Base-by-base conservation (phyloP, 1,140 invertebrate species). In the Battus philenor region DNA sequence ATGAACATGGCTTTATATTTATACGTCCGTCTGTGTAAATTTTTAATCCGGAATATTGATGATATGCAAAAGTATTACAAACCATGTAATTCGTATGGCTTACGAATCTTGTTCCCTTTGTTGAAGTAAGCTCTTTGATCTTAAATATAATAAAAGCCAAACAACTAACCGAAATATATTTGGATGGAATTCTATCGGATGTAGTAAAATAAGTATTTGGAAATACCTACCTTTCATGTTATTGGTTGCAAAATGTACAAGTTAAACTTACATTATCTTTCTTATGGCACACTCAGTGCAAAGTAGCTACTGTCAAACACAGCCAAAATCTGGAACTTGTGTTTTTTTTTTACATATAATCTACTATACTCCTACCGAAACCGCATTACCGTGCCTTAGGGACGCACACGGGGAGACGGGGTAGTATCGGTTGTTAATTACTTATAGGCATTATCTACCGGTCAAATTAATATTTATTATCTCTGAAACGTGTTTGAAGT, bases 1-100 rank as follows among this genome's bases (percentile, higher is more conserved):
- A 50, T 44, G 58, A 64, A 74, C 74, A 67, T 56, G 50, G 57
- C 36, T 30, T 16, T 15, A 34, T 43, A 31, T 20, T 17, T 26
- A 41, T 30, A 41, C 22, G 4, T n/a, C 20, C 22, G 24, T 10
- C n/a, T 17, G 33, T 22, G 20, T 36, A 15, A 36, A 16, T 36
- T 36, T 68, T 18, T 36, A 36, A 17, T n/a, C 18, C 16, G 9
- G 33, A 36, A 36, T 36, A 36, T 36, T 36, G 33, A 9, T 11
- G 10, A 2, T 18, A 36, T 20, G 16, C 18, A 36, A 36, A 36
- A 11, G 33, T 36, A 36, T 17, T 36, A 17, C 33, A 36, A 36
- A n/a, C n/a, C n/a, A n/a, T n/a, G n/a, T n/a, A n/a, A 15, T 36
- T 18, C 16, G 17, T 36, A 36, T 18, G 18, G 33, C 9, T 18